Percentiles rank a stretch among this genome's conserved stretches.
phyloP scores from a whole-genome alignment of 2,888 invertebrate genomes.

The Orthosia gracilis region DNA sequence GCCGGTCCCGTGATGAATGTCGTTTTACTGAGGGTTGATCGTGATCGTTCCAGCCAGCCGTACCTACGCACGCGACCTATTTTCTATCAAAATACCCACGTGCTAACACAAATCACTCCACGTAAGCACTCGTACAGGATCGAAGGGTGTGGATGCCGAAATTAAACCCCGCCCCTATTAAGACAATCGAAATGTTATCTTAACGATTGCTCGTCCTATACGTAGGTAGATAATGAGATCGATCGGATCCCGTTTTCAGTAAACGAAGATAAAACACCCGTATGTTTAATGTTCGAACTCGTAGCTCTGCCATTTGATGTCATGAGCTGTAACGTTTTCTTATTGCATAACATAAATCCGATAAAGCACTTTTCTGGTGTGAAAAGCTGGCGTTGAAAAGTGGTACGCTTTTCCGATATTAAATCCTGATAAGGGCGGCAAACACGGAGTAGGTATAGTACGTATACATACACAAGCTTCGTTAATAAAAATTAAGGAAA shows the following conservation, averaged over 20 bases:
- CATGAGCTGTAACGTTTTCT: slow-evolving; percentile 17
- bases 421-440: slow-evolving; percentile 11
- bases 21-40: slow-evolving; percentile 55
- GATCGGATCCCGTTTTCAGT: slow-evolving; percentile 37
- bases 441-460: neutral
- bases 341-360: slow-evolving; percentile 25
- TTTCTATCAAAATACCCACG: slow-evolving; percentile 47
- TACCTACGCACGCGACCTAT: slow-evolving; percentile 60
- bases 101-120: slow-evolving; percentile 63
- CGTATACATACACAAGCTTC: neutral
- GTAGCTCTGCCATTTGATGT: slow-evolving; percentile 26
- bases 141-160: slow-evolving; percentile 58
- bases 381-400: neutral
- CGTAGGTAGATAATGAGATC: slow-evolving; percentile 35
- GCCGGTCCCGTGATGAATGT: slow-evolving; percentile 71
- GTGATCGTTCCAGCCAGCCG: slow-evolving; percentile 45
- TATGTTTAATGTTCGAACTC: slow-evolving; percentile 35
- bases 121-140: slow-evolving; percentile 59
- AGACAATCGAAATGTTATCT: slow-evolving; percentile 66
- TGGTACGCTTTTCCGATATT: slow-evolving; percentile 31
- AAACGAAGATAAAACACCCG: slow-evolving; percentile 32
- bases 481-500: no score
- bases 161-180: slow-evolving; percentile 67
- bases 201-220: slow-evolving; percentile 55
- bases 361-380: slow-evolving; percentile 14